Evolutionary conservation across 2,888 invertebrate species (phyloP).

Genomic region (Drosophila greeni): DNA sequence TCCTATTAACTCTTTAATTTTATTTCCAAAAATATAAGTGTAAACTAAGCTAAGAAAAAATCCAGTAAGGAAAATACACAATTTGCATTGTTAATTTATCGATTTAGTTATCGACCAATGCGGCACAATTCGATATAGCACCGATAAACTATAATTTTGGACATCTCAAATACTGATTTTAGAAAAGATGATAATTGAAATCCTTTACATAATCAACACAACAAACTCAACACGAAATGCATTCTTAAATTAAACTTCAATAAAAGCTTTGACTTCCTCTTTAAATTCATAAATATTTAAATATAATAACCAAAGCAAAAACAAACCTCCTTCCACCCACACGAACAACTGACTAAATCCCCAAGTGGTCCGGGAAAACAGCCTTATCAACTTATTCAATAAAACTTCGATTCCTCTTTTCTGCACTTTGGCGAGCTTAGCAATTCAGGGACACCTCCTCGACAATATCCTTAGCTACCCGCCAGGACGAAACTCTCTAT

Average conservation of each 20-base stretch:
- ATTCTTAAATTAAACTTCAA: not conserved
- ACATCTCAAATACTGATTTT: too few species aligned
- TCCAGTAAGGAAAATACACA: too few species aligned
- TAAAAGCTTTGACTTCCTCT: not conserved
- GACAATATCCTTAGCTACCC: slow-evolving; percentile 45
- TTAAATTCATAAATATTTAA: not conserved
- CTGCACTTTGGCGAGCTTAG: slow-evolving; percentile 36
- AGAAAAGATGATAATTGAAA: not conserved
- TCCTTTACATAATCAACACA: not conserved
- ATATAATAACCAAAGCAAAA: not conserved
- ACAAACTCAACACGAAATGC: not conserved
- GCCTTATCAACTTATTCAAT: slow-evolving; percentile 60
- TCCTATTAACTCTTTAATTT: too few species aligned
- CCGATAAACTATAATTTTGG: too few species aligned
- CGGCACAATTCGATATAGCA: too few species aligned
- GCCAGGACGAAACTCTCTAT: slow-evolving; percentile 10
- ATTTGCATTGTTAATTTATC: too few species aligned
- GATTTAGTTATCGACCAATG: too few species aligned
- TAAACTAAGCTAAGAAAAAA: too few species aligned
- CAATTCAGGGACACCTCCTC: slow-evolving; percentile 55
- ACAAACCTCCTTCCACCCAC: not conserved
- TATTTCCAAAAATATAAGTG: too few species aligned
- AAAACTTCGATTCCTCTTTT: slow-evolving; percentile 58
- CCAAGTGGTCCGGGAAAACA: slow-evolving; percentile 11
- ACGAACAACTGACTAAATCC: not conserved